A percentile compares a stretch with the other conserved stretches of the same genome.
phyloP scores from a whole-genome alignment of 2,113 vertebrate genomes.

The Silurus glanis region DNA sequence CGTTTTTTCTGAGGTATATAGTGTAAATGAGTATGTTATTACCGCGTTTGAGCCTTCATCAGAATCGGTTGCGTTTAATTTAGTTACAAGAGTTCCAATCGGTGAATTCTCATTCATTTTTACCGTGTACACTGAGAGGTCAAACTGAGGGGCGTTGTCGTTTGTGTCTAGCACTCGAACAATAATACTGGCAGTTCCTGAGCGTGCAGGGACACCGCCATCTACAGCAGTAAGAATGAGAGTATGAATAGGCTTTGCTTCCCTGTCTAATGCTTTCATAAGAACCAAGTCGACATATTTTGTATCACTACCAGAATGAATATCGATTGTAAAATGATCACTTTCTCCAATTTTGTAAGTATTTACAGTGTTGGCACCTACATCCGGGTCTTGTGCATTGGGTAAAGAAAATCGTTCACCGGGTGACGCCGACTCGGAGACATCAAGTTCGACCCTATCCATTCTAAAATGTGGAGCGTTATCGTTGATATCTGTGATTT shows the following conservation, averaged over 20 bases:
- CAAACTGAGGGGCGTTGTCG: constrained; percentile 64
- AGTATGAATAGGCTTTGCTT: constrained; percentile 57
- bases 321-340: constrained; percentile 63
- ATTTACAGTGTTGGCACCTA: constrained; percentile 60
- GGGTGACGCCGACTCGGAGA: constrained; percentile 56
- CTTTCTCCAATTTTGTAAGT: constrained; percentile 62
- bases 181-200: constrained; percentile 64
- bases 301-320: constrained; percentile 61
- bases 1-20: constrained; percentile 50
- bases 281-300: constrained; percentile 61
- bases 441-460: constrained; percentile 69
- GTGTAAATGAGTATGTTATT: constrained; percentile 48
- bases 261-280: constrained; percentile 55
- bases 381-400: constrained; percentile 67
- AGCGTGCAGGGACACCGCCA: constrained; percentile 66
- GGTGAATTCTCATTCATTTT: constrained; percentile 55
- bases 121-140: constrained; percentile 42
- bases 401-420: constrained; percentile 67
- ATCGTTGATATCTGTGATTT: constrained; percentile 68
- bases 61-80: constrained; percentile 56
- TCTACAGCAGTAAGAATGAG: constrained; percentile 71
- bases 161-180: constrained; percentile 66
- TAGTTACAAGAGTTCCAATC: constrained; percentile 45
- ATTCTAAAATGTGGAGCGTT: constrained; percentile 68
- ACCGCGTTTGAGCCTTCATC: constrained; percentile 59